Evolutionary conservation across 1,140 invertebrate species (phyloP), one percentile per base, ranked within the genome.

Genomic region (Bathynomus jamesi): DNA sequence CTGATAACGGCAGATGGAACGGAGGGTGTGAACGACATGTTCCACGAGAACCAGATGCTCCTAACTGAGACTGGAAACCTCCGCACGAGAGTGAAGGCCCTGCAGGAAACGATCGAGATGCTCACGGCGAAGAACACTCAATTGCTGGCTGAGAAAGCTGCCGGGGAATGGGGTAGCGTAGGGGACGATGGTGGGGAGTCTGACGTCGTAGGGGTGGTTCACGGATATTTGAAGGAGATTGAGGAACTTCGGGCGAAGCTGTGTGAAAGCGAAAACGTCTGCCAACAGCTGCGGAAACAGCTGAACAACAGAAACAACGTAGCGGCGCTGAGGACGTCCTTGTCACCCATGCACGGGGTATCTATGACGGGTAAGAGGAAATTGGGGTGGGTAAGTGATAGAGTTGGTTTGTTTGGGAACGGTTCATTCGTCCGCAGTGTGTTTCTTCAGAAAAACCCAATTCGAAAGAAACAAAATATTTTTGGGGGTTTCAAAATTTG

Each of bases 21-120:
- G 61, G 90, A 93, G 79, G 86, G 87, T 28, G 87, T 96, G 62
- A 98, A 95, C 78, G 96, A 99, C 80, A 93, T 96, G 81, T 96
- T 91, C 80, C 90, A 95, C 80, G 97, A 99, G 83, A 99, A 98
- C 83, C 91, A 89, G n/a, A 91, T 98, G 87, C 84, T 99, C 0
- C 89, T 90, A 73, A 88, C 87, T 64, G 95, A 99, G 82, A 88
- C 93, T 31, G 90, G 93, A 78, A 91, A 93, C 78, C 83, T 98
- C 61, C 84, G 93, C 60, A 90, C 91, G 7, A 83, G 95, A 72
- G 87, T 98, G 0, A 98, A 98, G 84, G 93, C 94, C 3, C 87
- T 98, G 84, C 91, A 94, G 79, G 93, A 95, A 79, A 96, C 95
- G 0, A 90, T 98, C n/a, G 92, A 97, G 71, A 86, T 87, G 27